A percentile compares a stretch with the other conserved stretches of the same genome.
phyloP scores from a whole-genome alignment of 37 sponge, comb jelly and placozoan genomes.

The Cliona cf. orientalis region DNA sequence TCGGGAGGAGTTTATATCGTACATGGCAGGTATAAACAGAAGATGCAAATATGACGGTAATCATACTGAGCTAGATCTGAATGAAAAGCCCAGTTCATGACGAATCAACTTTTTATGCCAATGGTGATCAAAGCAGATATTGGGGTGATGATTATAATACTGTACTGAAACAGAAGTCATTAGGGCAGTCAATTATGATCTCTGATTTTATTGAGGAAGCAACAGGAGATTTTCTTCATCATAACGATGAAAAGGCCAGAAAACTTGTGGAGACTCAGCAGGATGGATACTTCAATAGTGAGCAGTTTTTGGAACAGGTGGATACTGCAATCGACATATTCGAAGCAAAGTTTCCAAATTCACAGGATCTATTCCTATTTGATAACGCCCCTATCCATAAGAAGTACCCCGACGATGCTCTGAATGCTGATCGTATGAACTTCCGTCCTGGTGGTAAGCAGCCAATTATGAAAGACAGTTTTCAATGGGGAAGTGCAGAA shows the following conservation, averaged over 20 bases:
- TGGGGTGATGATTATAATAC: slow-evolving; percentile 21
- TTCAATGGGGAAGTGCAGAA: slow-evolving; percentile 20
- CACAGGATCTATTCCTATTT: slow-evolving; percentile 31
- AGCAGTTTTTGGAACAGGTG: slow-evolving; percentile 26
- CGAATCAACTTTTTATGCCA: slow-evolving; percentile 46
- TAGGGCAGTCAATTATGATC: slow-evolving; percentile 34
- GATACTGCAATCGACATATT: slow-evolving; percentile 28
- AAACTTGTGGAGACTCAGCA: slow-evolving; percentile 1
- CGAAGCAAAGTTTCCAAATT: slow-evolving; percentile 38
- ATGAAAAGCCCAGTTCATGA: slow-evolving; percentile 46
- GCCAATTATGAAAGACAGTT: slow-evolving; percentile 42
- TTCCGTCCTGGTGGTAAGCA: slow-evolving; percentile 51
- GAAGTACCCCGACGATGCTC: slow-evolving; percentile 24
- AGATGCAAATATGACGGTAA: slow-evolving; percentile 12
- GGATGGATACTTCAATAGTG: slow-evolving; percentile 46
- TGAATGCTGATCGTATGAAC: slow-evolving; percentile 46
- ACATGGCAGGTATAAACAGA: not conserved
- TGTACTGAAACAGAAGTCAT: slow-evolving; percentile 35
- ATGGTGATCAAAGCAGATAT: slow-evolving; percentile 26
- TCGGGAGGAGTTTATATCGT: slow-evolving; percentile 10
- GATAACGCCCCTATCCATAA: slow-evolving; percentile 41
- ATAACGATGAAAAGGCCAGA: slow-evolving; percentile 24
- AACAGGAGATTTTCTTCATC: slow-evolving; percentile 13
- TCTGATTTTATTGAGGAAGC: slow-evolving; percentile 64
- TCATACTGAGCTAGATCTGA: too few relatives aligned